Percentiles rank a stretch among this genome's conserved stretches.
Conservation (phyloP, 92 coral and sea anemone genomes). For the Siderastrea radians region DNA sequence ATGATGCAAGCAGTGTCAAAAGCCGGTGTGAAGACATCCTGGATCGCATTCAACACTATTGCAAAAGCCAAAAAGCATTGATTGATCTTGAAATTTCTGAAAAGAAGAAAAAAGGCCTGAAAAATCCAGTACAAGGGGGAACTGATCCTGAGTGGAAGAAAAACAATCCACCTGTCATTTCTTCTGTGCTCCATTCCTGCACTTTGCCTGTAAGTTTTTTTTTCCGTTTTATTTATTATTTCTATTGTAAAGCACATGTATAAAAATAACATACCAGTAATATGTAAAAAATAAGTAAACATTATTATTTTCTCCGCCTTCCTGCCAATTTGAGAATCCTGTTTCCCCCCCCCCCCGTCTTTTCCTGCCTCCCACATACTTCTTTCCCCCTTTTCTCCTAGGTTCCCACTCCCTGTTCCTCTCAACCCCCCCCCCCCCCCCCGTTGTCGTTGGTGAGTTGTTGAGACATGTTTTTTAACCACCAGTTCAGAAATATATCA, state of each 20-base stretch:
- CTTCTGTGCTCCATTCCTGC: slow-evolving; percentile 49
- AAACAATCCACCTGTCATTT: slow-evolving; percentile 74
- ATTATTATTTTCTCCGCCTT: not conserved
- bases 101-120: slow-evolving; percentile 28
- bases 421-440: too few relatives aligned
- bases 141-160: slow-evolving; percentile 54
- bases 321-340: too few relatives aligned
- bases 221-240: not conserved
- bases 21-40: slow-evolving; percentile 81
- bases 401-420: too few relatives aligned
- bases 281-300: not conserved
- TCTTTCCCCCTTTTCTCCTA: too few relatives aligned
- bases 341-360: too few relatives aligned
- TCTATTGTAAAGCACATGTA: too few relatives aligned
- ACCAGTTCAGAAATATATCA: too few relatives aligned
- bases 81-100: slow-evolving; percentile 71
- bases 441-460: too few relatives aligned
- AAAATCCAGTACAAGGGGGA: slow-evolving; percentile 32
- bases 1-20: slow-evolving; percentile 21
- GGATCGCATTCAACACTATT: slow-evolving; percentile 63
- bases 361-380: too few relatives aligned
- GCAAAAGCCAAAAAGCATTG: slow-evolving; percentile 44
- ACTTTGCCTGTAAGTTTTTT: slow-evolving; percentile 6
- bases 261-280: too few relatives aligned
- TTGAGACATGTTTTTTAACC: too few relatives aligned